Conservation (phyloP, 2,797 vertebrate species). For the Pipistrellus pygmaeus region DNA sequence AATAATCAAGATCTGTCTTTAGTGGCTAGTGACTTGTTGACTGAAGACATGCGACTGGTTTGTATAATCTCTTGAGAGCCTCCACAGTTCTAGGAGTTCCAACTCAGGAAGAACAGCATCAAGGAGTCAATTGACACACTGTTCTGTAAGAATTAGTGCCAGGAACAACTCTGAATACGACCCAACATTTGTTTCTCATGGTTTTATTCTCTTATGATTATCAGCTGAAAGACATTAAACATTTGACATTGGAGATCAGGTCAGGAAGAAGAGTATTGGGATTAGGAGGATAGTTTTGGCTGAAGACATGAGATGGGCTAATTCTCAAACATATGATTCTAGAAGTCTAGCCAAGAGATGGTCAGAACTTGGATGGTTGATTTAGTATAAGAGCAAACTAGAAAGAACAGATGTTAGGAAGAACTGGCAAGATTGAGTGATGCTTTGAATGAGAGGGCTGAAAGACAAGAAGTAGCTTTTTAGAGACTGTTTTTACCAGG, state of each 20-base stretch:
- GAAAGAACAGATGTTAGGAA: conserved; percentile 26
- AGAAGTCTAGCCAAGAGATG: conserved; percentile 30
- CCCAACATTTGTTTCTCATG: background rate
- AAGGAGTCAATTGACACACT: background rate
- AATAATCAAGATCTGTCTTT: background rate
- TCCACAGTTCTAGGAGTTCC: background rate
- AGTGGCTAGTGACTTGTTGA: background rate
- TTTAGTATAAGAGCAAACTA: background rate
- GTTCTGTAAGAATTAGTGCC: background rate
- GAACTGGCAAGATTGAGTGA: background rate
- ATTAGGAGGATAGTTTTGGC: background rate
- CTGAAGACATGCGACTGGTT: background rate
- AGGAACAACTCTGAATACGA: background rate
- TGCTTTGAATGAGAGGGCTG: background rate
- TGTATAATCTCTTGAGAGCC: background rate
- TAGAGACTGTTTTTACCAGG: background rate
- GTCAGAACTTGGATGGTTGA: background rate
- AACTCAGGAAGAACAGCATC: background rate
- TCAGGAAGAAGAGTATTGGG: background rate
- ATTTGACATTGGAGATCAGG: background rate
- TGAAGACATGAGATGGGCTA: background rate
- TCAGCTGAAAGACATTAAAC: background rate
- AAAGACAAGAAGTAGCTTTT: conserved; percentile 14
- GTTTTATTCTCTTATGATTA: background rate
- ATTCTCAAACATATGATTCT: conserved; percentile 10